Conservation (phyloP, 2,113 vertebrate species). For the Coracopsis vasa region DNA sequence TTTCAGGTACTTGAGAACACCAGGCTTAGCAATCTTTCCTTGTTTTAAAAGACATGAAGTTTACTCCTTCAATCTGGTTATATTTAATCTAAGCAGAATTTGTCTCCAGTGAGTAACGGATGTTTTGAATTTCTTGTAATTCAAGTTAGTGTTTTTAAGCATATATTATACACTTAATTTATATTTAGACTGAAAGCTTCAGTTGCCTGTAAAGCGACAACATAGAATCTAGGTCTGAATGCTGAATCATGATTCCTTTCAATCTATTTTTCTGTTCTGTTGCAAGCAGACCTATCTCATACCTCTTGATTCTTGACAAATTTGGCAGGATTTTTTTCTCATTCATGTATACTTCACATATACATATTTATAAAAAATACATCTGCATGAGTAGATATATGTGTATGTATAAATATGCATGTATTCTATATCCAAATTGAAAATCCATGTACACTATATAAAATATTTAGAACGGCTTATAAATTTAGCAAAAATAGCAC, state of each 20-base stretch:
- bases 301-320: background rate
- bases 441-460: background rate
- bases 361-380: background rate
- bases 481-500: background rate
- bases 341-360: background rate
- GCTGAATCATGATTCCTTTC: constrained; percentile 37
- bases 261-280: background rate
- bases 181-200: constrained; percentile 5
- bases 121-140: constrained; percentile 20
- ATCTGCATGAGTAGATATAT: background rate
- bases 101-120: background rate
- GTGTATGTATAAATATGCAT: background rate
- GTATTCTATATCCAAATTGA: background rate
- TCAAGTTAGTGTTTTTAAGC: constrained; percentile 39
- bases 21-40: background rate
- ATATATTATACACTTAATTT: constrained; percentile 6
- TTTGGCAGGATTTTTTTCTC: background rate
- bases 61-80: background rate
- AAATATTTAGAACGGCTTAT: background rate
- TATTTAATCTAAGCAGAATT: constrained; percentile 11
- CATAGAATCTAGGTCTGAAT: constrained; percentile 9
- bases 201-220: constrained; percentile 7
- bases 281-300: background rate
- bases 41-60: background rate
- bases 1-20: background rate